Conservation (phyloP, 2,888 invertebrate genomes). For the Sphinx pinastri region DNA sequence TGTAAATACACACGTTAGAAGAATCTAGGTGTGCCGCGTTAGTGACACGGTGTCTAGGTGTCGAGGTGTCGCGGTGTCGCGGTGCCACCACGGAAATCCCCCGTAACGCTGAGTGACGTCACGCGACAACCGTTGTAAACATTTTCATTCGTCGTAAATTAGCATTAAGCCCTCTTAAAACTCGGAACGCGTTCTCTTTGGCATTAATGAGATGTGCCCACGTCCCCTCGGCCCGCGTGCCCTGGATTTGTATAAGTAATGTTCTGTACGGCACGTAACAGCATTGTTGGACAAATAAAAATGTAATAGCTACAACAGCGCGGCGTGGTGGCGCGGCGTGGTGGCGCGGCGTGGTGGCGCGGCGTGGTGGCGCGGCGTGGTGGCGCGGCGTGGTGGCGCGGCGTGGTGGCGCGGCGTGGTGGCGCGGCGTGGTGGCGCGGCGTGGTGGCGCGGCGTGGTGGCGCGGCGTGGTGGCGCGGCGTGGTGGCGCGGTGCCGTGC, state of each 20-base stretch:
- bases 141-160: conserved; percentile 3
- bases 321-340: too few species aligned
- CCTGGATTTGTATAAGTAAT: background rate
- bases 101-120: background rate
- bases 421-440: too few species aligned
- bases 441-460: too few species aligned
- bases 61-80: background rate
- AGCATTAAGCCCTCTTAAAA: background rate
- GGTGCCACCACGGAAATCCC: background rate
- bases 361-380: too few species aligned
- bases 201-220: background rate
- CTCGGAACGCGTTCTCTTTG: background rate
- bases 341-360: too few species aligned
- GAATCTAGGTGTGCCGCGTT: too few species aligned
- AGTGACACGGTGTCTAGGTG: too few species aligned
- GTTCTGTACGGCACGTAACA: background rate
- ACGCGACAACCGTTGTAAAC: background rate
- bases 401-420: too few species aligned
- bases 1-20: too few species aligned
- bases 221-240: background rate
- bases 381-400: too few species aligned
- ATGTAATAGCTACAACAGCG: background rate
- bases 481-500: too few species aligned
- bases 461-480: too few species aligned
- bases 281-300: background rate